Evolutionary conservation across 2,888 invertebrate species (phyloP).

Genomic region (Gortyna flavago): DNA sequence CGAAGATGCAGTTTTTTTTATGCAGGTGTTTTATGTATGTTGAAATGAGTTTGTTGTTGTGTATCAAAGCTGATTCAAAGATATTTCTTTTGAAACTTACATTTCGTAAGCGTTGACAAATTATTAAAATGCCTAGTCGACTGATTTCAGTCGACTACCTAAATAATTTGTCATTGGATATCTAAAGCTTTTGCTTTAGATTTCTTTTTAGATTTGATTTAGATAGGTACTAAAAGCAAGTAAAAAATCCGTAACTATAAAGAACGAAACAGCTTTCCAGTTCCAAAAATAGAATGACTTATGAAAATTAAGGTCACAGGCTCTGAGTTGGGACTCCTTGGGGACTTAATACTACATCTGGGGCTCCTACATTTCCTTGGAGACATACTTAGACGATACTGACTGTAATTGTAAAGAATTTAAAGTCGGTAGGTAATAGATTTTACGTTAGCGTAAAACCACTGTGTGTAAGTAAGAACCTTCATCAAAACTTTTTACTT

Average conservation of each 20-base stretch:
- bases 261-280: constrained; percentile 19
- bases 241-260: constrained; percentile 21
- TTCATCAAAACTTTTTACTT: not conserved
- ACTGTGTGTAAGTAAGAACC: not conserved
- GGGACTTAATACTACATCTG: constrained; percentile 36
- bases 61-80: not conserved
- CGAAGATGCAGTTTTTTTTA: not conserved
- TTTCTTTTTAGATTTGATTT: no score
- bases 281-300: constrained; percentile 50
- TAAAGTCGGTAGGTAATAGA: not conserved
- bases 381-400: constrained; percentile 14
- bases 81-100: not conserved
- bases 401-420: constrained; percentile 24
- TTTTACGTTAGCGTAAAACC: constrained; percentile 1
- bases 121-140: not conserved
- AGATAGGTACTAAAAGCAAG: not conserved
- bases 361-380: constrained; percentile 31
- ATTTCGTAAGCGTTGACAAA: not conserved
- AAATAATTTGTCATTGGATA: not conserved
- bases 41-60: not conserved
- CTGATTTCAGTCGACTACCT: not conserved
- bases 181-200: not conserved
- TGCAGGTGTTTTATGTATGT: not conserved
- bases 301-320: constrained; percentile 46
- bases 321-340: constrained; percentile 19